Evolutionary conservation across 2,888 invertebrate species (phyloP), one percentile per base, ranked within the genome.

Genomic region (Phania funesta): DNA sequence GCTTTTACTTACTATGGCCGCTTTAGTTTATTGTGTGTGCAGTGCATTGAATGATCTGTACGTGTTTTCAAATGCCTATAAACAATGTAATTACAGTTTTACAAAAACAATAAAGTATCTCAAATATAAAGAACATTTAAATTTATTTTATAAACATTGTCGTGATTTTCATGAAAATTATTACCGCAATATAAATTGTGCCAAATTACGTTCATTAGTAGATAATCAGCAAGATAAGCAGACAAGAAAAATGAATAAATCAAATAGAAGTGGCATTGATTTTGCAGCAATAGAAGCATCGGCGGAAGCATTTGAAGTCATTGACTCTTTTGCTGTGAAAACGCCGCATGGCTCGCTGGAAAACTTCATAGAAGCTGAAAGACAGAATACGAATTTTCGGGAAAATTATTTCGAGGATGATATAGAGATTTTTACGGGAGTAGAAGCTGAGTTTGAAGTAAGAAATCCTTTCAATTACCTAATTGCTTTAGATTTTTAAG

Each of bases 251-350:
- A 74, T 65, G 70, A 77, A 82, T 67, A 82, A 82, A 85, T 84
- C 80, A 67, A 79, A 84, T 38, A 82, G 84, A 70, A 71, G 62
- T 54, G 86, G 85, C 62, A 87, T 90, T 78, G 90, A 90, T 88
- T 90, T 89, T 86, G 87, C 86, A 46, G 88, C 89, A 56, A 82
- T 87, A 32, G 90, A 90, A 76, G 90, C 89, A 11, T 84, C 85
- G 7, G 74, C 84, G 1, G 85, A 86, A 58, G 84, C 84, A 16
- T 84, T 83, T 38, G 87, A 87, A 32, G 77, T 76, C 38, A 84
- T 86, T 48, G 85, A 86, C 64, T 79, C 67, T 1, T 85, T 84
- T 78, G 84, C 81, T 13, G 81, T 60, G 20, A 73, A 80, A 44
- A 76, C 80, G 41, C 52, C 38, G 16, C 26, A 71, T 32, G n/a